Conservation (phyloP, 2,113 vertebrate genomes). For the Myrmophylax atrothorax region DNA sequence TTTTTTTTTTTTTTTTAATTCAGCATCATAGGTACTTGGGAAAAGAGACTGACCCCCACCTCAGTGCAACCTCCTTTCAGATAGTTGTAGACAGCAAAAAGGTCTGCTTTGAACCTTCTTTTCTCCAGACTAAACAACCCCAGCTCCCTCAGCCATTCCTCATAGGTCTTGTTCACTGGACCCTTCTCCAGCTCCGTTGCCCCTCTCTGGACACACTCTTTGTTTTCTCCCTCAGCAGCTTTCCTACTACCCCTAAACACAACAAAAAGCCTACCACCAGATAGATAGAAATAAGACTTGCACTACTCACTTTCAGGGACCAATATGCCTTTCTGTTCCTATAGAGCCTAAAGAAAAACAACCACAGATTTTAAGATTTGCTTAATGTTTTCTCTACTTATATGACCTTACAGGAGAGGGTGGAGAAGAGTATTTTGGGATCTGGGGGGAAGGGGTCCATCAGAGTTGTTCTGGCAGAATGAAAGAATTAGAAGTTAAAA, state of each 20-base stretch:
- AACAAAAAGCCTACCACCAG: not conserved
- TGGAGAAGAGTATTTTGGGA: not conserved
- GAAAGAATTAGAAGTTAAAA: not conserved
- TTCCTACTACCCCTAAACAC: not conserved
- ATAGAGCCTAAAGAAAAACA: not conserved
- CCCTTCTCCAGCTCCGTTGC: not conserved
- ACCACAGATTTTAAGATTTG: not conserved
- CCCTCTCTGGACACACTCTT: not conserved
- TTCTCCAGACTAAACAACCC: not conserved
- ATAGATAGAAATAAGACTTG: not conserved
- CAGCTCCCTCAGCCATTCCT: not conserved
- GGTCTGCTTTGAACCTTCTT: not conserved
- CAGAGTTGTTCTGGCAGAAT: not conserved
- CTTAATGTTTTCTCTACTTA: not conserved
- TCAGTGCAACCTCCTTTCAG: not conserved
- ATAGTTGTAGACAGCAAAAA: not conserved
- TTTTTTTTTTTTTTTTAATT: not conserved
- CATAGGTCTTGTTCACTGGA: not conserved
- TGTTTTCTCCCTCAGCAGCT: not conserved
- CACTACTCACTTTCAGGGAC: not conserved
- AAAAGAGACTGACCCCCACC: not conserved
- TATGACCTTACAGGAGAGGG: not conserved
- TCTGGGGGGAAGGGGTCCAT: accelerated
- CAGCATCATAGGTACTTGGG: not conserved
- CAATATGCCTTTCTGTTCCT: not conserved